Evolutionary conservation across 1,140 invertebrate genomes (phyloP), one percentile per base, ranked within the genome.

Genomic region (Brachionus paranguensis): DNA sequence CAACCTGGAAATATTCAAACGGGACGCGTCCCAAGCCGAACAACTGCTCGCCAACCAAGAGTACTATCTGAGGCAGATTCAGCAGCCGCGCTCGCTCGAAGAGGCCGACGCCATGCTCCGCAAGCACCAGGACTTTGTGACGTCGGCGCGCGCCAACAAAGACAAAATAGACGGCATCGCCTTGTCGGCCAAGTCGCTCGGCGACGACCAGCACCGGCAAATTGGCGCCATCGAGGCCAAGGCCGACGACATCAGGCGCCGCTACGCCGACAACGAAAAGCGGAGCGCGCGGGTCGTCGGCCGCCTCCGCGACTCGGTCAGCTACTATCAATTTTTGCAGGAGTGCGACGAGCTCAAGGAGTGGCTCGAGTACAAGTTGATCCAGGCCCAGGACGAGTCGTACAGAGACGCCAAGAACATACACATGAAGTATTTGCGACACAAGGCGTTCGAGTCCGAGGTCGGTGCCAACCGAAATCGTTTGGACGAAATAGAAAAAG

Each of bases 81-180:
- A 74, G n/a, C 33, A 86, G 79, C 85, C 89, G 87, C 88, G 87
- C 65, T 87, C 88, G 20, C 91, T 99, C 68, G 98, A 99, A 89
- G 95, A 98, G 88, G 97, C 96, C 41, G 97, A 99, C 88, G 96
- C 96, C 87, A 92, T 96, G 87, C 94, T 99, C 86, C 99, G 99
- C 89, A 93, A 96, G 20, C 96, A 99, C 90, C 97, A 99, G 89
- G 95, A 97, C 2, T 99, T 99, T 92, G 93, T 99, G 86, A 99
- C 96, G 0, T 99, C 97, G 0, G 97, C 99, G 95, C 97, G 99
- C 90, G 97, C 97, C 4, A 99, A 99, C 90, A 97, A 99, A 89
- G 98, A 99, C 87, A 99, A 99, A 90, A 95, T 99, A 87, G 97
- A 98, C 88, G 93, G 93, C 3, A 94, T 99, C 14, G 93, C 96